phyloP scores from a whole-genome alignment of 2,113 vertebrate species.

The Ploceus nigricollis region DNA sequence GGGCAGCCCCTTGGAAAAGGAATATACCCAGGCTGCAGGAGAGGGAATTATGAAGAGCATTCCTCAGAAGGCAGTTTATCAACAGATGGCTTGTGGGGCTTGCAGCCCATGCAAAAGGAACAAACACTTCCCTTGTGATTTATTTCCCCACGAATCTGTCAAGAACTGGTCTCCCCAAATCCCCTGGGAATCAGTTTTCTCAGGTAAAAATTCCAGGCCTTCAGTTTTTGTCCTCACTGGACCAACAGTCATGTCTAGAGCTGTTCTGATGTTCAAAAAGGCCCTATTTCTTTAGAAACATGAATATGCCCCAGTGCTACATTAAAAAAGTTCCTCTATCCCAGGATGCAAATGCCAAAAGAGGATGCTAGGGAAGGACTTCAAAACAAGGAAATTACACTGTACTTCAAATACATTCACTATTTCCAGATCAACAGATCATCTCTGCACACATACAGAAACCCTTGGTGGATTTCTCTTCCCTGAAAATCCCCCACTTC shows the following conservation, averaged over 20 bases:
- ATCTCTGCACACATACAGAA: rapidly evolving
- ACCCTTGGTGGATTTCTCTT: background rate
- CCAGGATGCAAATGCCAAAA: background rate
- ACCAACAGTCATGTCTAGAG: background rate
- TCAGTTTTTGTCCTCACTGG: background rate
- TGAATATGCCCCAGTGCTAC: background rate
- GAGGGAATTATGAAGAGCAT: background rate
- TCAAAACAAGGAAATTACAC: background rate
- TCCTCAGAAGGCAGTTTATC: background rate
- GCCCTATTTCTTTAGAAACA: background rate
- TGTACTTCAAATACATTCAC: background rate
- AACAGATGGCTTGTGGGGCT: background rate
- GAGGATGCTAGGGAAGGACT: background rate
- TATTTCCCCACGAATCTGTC: background rate
- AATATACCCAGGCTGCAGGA: background rate
- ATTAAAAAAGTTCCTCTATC: background rate
- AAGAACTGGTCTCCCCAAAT: background rate
- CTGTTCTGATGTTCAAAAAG: background rate
- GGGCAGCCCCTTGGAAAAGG: background rate
- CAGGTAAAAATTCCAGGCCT: background rate
- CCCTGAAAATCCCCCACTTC: background rate
- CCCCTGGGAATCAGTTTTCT: background rate
- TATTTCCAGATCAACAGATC: background rate
- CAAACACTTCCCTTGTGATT: background rate
- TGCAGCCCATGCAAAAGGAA: background rate